Base-by-base conservation (phyloP, 2,797 vertebrate species). In the Neopelma chrysocephalum region DNA sequence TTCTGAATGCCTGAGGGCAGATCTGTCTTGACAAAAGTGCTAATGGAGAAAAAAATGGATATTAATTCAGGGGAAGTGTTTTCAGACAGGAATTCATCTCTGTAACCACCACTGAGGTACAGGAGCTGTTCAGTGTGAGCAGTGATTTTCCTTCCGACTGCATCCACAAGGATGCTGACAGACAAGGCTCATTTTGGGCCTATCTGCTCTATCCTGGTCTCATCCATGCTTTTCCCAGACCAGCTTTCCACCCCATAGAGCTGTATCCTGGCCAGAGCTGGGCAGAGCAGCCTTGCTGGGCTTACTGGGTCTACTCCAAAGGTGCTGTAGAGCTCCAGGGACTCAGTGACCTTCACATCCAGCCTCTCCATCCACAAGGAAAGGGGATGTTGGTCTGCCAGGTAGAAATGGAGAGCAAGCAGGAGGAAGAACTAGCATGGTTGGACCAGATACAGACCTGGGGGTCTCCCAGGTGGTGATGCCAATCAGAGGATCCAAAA, bases 251-350 rank as follows among this genome's bases (percentile, higher is more conserved):
- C 25, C 3, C 2, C 20, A 3, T 3, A 31, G 36, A 68, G 38
- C n/a, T 25, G 26, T 42, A 38, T 64, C 60, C 47, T 64, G 26
- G 48, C 12, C 4, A 2, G 50, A 22, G 12, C 17, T 61, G 36
- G 36, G 45, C 17, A 40, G 31, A 25, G 45, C 95, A 36, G 20
- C 95, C 97, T 97, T 66, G 98, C 98, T 82, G 42, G 31, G 97
- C 96, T 97, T 68, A 98, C 98, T 25, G 78, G 21, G 97, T 98
- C 65, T 94, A 98, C 94, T 98, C 98, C 57, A 98, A 94, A 91
- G 5, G 87, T 89, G 38, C 98, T 96, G 0, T 98, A 98, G 8
- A 96, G 72, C 86, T 98, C 98, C 38, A 98, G 95, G 22, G 98
- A 97, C 51, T 87, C 80, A 10, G 98, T 8, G 0, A 98, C 98